Conservation (phyloP, 1,140 invertebrate genomes). For the Drosophila repletoides region DNA sequence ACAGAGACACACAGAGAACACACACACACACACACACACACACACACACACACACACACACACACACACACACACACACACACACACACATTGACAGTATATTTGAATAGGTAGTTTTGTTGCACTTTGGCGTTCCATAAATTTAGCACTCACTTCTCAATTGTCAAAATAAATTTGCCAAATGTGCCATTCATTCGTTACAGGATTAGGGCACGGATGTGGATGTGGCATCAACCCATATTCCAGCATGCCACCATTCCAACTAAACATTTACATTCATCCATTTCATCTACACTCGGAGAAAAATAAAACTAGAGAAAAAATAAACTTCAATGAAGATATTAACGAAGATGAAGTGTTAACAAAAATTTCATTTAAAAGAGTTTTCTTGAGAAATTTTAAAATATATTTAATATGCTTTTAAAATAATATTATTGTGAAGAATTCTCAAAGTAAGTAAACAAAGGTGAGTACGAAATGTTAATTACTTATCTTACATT, state of each 20-base stretch:
- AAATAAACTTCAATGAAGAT: too few relatives aligned
- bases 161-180: slow-evolving; percentile 75
- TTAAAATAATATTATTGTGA: too few relatives aligned
- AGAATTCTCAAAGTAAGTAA: too few relatives aligned
- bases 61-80: background rate
- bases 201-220: slow-evolving; percentile 49
- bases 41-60: slow-evolving; percentile 1
- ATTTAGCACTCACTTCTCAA: slow-evolving; percentile 54
- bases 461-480: too few relatives aligned
- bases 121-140: slow-evolving; percentile 48
- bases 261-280: background rate
- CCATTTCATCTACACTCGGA: background rate
- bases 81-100: background rate
- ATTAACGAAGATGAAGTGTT: too few relatives aligned
- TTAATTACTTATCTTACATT: too few relatives aligned
- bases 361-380: too few relatives aligned
- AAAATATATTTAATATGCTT: too few relatives aligned
- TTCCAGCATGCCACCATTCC: slow-evolving; percentile 3
- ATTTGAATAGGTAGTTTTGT: slow-evolving; percentile 52
- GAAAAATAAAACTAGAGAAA: too few relatives aligned
- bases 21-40: slow-evolving; percentile 21
- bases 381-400: too few relatives aligned
- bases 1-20: slow-evolving; percentile 4
- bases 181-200: slow-evolving; percentile 77
- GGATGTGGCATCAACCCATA: too few relatives aligned